Evolutionary conservation across 1,140 invertebrate species (phyloP), one percentile per base, ranked within the genome.

Genomic region (Drosophila busckii): DNA sequence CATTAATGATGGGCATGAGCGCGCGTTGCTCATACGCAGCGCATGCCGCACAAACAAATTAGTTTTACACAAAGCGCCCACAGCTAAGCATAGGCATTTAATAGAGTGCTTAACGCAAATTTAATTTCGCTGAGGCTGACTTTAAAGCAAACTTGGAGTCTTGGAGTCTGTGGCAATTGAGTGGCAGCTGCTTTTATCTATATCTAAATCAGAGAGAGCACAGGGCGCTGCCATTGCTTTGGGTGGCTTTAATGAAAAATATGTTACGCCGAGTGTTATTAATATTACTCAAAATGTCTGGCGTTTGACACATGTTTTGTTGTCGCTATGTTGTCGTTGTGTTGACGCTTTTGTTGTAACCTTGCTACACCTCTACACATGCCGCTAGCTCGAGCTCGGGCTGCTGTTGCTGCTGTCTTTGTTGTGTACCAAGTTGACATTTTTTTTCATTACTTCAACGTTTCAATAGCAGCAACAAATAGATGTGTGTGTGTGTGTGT

Each of bases 221-320:
- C n/a, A n/a, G n/a, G n/a, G n/a, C n/a, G 20, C 19, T 31, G 46
- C 44, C 75, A 70, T 73, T 52, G 52, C 65, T 54, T 52, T 59
- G 59, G 58, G n/a, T n/a, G 60, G 75, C 75, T 82, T 82, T 82
- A 82, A 82, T 82, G 75, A 82, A 82, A 82, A 82, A 82, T 82
- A 82, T 82, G 65, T 70, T 68, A n/a, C 58, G 52, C 60, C 50
- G 65, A 70, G 75, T 78, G 73, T 82, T 82, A 82, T 82, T 82
- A 82, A 82, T 82, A 82, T 82, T 82, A 65, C 75, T 82, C 75
- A 82, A 60, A 59, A 82, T 82, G 75, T 70, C 69, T 82, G 75
- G 69, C 53, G 76, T 80, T 82, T 82, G 75, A 82, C 75, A 82
- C 75, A 82, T 82, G 75, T 82, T 82, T 82, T 82, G 69, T 82